Evolutionary conservation across 2,113 vertebrate genomes (phyloP), one percentile per base, ranked within the genome.

Genomic region (Pipra filicauda): DNA sequence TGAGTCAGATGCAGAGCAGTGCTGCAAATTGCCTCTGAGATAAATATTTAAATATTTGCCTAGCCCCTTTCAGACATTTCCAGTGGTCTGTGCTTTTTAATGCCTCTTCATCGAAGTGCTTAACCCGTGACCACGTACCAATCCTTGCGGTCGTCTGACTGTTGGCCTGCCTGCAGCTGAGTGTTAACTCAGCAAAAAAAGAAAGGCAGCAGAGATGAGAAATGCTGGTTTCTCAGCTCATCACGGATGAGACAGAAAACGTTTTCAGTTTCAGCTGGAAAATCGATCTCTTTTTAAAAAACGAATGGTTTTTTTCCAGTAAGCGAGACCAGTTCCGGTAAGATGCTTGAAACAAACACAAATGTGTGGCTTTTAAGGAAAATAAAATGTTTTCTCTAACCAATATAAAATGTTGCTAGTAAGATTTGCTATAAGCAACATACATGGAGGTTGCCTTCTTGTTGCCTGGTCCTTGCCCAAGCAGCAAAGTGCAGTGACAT

Each of bases 221-320:
- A 98, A 94, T 83, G 92, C 91, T 97, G 93, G 93, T 97, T 98
- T 98, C 94, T 98, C 96, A 97, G 93, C 97, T 97, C 95, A 96
- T 95, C 92, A 81, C 95, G 7, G 95, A 97, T 97, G 97, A 97
- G 95, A 83, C 96, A 89, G 35, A 97, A 97, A 98, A 96, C 7
- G 72, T 96, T 98, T 98, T 98, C 97, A 98, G 97, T 98, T 98
- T 98, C 97, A 98, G 90, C 96, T 98, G 98, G 98, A 98, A 98
- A 98, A 97, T 88, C 74, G 44, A 93, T 95, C 96, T 97, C 91
- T 98, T 97, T 64, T 64, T 96, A 97, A 97, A 97, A 97, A 94
- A 96, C 73, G 51, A 97, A 87, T 92, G 65, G 2, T 93, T 91
- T 97, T 95, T 98, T 98, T 97, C 97, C 98, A 98, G 88, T 97